A percentile compares a stretch with the other conserved stretches of the same genome.
Conservation (phyloP, 1,140 invertebrate species). For the Drosophila rufa region DNA sequence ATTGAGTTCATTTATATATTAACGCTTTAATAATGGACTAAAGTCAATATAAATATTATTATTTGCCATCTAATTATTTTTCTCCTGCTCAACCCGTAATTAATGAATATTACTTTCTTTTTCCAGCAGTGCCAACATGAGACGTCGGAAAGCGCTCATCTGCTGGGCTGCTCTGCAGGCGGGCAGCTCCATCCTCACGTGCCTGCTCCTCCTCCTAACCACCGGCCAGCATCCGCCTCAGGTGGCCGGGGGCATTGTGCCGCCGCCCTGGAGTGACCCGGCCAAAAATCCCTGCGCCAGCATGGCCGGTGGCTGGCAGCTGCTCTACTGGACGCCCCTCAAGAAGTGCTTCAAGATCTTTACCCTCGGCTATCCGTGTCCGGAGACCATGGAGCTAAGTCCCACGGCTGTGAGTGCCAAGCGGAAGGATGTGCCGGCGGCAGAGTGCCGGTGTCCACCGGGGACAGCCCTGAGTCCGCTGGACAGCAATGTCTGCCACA, state of each 20-base stretch:
- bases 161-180: constrained; percentile 74
- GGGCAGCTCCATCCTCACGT: constrained; percentile 59
- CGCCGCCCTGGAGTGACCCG: constrained; percentile 93
- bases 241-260: constrained; percentile 87
- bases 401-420: constrained; percentile 85
- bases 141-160: constrained; percentile 70
- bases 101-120: constrained; percentile 1
- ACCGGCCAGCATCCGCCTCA: constrained; percentile 29
- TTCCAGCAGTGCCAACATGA: constrained; percentile 32
- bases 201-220: constrained; percentile 57
- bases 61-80: not conserved
- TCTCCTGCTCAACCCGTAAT: not conserved
- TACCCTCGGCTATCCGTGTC: constrained; percentile 91
- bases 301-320: constrained; percentile 92
- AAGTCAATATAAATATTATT: not conserved
- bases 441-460: constrained; percentile 92
- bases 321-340: constrained; percentile 92
- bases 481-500: constrained; percentile 87
- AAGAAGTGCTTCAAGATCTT: constrained; percentile 95
- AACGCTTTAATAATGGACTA: not conserved
- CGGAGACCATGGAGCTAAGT: constrained; percentile 92
- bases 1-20: not conserved
- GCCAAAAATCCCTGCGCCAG: constrained; percentile 92
- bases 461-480: constrained; percentile 88
- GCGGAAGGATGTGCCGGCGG: constrained; percentile 83